Conservation (phyloP, 2,888 invertebrate genomes). For the Zonitis immaculata region DNA sequence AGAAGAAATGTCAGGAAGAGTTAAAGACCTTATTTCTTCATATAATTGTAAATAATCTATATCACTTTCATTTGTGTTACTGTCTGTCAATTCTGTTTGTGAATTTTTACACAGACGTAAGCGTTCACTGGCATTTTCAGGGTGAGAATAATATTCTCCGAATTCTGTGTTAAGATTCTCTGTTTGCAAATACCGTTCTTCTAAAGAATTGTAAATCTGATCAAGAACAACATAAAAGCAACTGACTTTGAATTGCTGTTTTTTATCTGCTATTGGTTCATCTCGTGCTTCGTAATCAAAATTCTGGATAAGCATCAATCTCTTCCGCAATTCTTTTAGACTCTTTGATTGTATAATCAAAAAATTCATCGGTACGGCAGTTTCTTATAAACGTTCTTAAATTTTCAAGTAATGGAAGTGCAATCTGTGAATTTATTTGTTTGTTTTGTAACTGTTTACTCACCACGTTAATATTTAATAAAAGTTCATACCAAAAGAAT, state of each 20-base stretch:
- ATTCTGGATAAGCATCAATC: slow-evolving; percentile 12
- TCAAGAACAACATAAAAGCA: slow-evolving; percentile 17
- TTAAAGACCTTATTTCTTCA: no score
- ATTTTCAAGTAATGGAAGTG: no score
- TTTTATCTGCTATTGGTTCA: slow-evolving; percentile 22
- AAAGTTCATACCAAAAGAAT: slow-evolving; percentile 21
- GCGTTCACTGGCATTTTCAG: no score
- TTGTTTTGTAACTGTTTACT: slow-evolving; percentile 25
- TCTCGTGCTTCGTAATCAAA: slow-evolving; percentile 22
- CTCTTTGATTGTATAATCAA: slow-evolving; percentile 18
- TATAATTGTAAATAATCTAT: no score
- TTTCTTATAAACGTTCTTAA: not conserved
- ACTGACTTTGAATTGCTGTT: slow-evolving; percentile 19
- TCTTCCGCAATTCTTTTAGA: slow-evolving; percentile 14
- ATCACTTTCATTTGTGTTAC: no score
- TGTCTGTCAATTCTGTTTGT: no score
- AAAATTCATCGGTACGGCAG: not conserved
- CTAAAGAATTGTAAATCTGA: slow-evolving; percentile 14
- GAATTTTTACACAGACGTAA: no score
- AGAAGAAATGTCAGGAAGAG: no score
- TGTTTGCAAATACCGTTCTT: slow-evolving; percentile 17
- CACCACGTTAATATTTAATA: slow-evolving; percentile 20
- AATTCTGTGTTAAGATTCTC: slow-evolving; percentile 3
- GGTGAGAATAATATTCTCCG: not conserved
- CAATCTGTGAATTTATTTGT: not conserved